A percentile compares a stretch with the other conserved stretches of the same genome.
Evolutionary conservation across 2,113 vertebrate genomes (phyloP).

Genomic region (Myotis yumanensis): DNA sequence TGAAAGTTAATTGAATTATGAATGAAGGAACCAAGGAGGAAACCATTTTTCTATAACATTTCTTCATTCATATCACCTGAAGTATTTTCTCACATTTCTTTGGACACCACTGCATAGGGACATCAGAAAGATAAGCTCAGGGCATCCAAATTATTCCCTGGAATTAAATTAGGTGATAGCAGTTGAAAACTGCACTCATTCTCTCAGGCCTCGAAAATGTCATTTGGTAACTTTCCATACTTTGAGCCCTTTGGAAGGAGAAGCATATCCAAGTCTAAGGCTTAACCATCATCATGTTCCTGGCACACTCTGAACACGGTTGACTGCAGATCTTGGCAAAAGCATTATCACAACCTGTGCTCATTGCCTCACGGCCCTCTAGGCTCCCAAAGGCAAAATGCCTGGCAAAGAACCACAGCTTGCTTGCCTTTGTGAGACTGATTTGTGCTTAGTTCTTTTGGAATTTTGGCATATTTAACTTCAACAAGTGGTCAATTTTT

Average conservation of each 20-base stretch:
- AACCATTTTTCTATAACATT: neutral
- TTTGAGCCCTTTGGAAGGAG: neutral
- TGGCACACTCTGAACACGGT: neutral
- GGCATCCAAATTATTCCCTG: neutral
- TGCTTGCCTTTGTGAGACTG: neutral
- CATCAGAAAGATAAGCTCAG: neutral
- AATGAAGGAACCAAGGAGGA: neutral
- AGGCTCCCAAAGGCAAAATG: neutral
- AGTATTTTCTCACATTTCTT: neutral
- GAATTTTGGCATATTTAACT: conserved; percentile 46
- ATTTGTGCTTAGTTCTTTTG: neutral
- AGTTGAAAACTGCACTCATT: neutral
- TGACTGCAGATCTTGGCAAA: neutral
- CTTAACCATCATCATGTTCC: neutral
- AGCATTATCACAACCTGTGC: neutral
- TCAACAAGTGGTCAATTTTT: conserved; percentile 47
- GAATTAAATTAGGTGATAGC: neutral
- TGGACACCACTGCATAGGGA: neutral
- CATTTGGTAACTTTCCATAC: neutral
- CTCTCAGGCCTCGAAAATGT: neutral
- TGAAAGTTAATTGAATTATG: neutral
- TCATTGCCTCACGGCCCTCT: neutral
- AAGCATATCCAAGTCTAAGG: neutral
- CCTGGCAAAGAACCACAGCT: neutral
- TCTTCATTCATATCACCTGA: neutral